Base-by-base conservation (phyloP, 2,797 vertebrate genomes). In the Rhadinocentrus ornatus region DNA sequence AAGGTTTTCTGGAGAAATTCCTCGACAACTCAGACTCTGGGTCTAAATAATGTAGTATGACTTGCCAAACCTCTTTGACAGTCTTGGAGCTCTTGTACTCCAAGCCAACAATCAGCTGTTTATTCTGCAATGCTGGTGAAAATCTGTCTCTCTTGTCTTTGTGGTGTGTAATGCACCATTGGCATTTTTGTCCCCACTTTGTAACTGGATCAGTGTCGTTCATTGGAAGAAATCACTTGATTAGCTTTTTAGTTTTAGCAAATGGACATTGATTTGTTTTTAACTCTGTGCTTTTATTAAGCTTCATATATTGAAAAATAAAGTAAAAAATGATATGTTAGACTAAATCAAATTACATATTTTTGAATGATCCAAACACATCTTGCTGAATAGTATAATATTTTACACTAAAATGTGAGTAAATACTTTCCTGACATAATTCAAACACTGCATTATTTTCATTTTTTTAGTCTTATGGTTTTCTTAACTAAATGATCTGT, bases 1-100 rank as follows among this genome's bases (percentile, higher is more conserved):
- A 85, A 85, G 44, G 75, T 69, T 71, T 69, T 77, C 73, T 85
- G 69, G 73, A 54, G 66, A 58, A 61, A 73, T 1, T 66, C 77
- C 78, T 83, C 53, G 60, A 70, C 7, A 1, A 68, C 53, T 78
- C 10, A 10, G 71, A 62, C 80, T 41, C 31, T 41, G 39, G 50
- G 41, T 48, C 63, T 71, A 62, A 65, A 77, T 81, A 62, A 85
- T 83, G 72, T 50, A 60, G 71, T 70, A 74, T 78, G 66, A 61
- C 62, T 78, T 66, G 9, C 26, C 31, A 39, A 61, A 48, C 56
- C 27, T 62, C 46, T 48, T 46, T 48, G 46, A 22, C 20, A 22
- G n/a, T 48, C n/a, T 22, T 10, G 7, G 9, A 9, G 46, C 9
- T 22, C n/a, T 48, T 9, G 9, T 12, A 11, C 20, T 3, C n/a